A percentile compares a stretch with the other conserved stretches of the same genome.
Conservation (phyloP, 2,113 vertebrate species). For the Lasiurus borealis region DNA sequence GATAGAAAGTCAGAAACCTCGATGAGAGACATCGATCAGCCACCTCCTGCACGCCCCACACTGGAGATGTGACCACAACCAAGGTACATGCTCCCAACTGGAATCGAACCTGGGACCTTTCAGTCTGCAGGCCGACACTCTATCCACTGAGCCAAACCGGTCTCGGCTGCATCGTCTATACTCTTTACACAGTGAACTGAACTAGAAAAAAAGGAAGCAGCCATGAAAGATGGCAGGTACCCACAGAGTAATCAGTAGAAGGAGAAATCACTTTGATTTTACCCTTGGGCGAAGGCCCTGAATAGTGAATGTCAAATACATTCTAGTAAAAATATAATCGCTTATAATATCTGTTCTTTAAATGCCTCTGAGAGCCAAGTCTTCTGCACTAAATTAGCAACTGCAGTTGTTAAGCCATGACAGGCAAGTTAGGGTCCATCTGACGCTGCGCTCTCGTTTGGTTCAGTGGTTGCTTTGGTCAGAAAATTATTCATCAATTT, state of each 20-base stretch:
- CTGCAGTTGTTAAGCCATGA: not conserved
- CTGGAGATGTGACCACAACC: too few relatives aligned
- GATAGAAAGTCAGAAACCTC: too few relatives aligned
- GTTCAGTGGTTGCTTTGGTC: constrained; percentile 38
- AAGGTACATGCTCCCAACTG: too few relatives aligned
- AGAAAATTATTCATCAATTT: constrained; percentile 63
- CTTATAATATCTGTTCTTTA: constrained; percentile 30
- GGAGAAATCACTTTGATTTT: constrained; percentile 46
- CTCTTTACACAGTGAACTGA: not conserved
- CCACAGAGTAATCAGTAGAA: not conserved
- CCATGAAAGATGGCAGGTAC: not conserved
- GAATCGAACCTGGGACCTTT: too few relatives aligned
- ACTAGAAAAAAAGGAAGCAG: not conserved
- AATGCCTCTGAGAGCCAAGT: not conserved
- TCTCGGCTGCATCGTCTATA: too few relatives aligned
- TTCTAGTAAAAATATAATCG: constrained; percentile 1
- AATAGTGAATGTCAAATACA: constrained; percentile 29
- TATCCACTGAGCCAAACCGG: too few relatives aligned
- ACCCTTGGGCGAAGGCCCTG: not conserved
- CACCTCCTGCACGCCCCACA: too few relatives aligned
- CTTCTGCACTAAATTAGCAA: not conserved
- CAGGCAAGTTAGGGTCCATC: not conserved
- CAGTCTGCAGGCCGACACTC: too few relatives aligned
- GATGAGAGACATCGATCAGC: too few relatives aligned
- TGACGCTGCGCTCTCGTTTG: not conserved